Evolutionary conservation across 2,797 vertebrate genomes (phyloP).

Genomic region (Sebastes kiyomatsui): DNA sequence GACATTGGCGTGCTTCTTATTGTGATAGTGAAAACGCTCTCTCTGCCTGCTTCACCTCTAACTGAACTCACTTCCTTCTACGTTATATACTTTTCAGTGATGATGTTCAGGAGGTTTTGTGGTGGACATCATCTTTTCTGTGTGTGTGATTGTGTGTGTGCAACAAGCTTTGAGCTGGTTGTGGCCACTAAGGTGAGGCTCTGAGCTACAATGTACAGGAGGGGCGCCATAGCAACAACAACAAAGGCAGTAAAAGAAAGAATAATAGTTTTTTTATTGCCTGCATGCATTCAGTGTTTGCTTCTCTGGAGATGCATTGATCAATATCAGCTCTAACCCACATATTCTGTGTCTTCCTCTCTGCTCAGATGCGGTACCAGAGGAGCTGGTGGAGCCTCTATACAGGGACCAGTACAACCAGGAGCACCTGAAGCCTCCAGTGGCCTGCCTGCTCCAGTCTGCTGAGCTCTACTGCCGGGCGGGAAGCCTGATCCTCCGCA

Average conservation of each 20-base stretch:
- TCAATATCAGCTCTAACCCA: neutral
- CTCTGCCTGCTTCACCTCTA: neutral
- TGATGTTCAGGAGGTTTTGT: neutral
- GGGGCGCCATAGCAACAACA: constrained; percentile 25
- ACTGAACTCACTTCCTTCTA: neutral
- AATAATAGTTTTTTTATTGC: neutral
- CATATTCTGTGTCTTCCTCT: neutral
- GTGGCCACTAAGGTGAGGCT: neutral
- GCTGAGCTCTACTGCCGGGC: constrained; percentile 97
- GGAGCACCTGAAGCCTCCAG: constrained; percentile 96
- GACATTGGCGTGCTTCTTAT: neutral
- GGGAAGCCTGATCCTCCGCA: constrained; percentile 96
- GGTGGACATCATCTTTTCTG: neutral
- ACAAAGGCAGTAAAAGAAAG: neutral
- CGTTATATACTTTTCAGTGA: neutral
- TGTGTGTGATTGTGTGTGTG: neutral
- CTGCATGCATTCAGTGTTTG: neutral
- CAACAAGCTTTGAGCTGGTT: neutral
- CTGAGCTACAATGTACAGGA: neutral
- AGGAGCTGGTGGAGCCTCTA: constrained; percentile 92
- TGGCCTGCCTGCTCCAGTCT: constrained; percentile 93
- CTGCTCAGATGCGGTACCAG: constrained; percentile 90
- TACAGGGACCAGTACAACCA: constrained; percentile 98
- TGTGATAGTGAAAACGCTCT: neutral
- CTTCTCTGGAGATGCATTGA: neutral